Evolutionary conservation across 1,140 invertebrate genomes (phyloP).

Genomic region (Drosophila elegans): DNA sequence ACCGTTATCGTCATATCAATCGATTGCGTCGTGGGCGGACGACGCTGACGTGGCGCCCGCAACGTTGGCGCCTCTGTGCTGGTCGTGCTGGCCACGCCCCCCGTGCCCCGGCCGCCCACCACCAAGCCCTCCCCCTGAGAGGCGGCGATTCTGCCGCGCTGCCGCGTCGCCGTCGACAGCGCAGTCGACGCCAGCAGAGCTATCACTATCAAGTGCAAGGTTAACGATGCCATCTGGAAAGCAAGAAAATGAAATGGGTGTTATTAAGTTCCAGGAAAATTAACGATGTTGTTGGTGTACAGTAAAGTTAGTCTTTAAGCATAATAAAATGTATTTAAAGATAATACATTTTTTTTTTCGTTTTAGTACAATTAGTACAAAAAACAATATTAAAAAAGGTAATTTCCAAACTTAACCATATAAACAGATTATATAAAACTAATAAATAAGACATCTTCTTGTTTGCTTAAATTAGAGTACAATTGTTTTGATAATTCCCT

Average conservation of each 20-base stretch:
- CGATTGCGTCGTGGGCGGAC: conserved; percentile 64
- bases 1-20: conserved; percentile 32
- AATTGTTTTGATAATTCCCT: too few species aligned
- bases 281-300: not conserved
- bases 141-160: conserved; percentile 40
- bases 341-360: too few species aligned
- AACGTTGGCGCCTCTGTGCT: conserved; percentile 70
- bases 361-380: too few species aligned
- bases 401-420: too few species aligned
- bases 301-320: too few species aligned
- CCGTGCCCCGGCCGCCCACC: not conserved
- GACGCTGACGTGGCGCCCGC: conserved; percentile 70
- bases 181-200: conserved; percentile 63
- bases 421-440: too few species aligned
- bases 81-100: conserved; percentile 48
- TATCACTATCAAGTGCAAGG: conserved; percentile 82
- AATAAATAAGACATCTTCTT: too few species aligned
- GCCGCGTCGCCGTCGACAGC: conserved; percentile 36
- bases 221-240: conserved; percentile 82
- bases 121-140: not conserved
- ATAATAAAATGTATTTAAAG: too few species aligned
- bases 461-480: too few species aligned
- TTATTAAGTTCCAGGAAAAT: not conserved
- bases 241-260: not conserved
- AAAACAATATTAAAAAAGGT: too few species aligned